These are phyloP conservation scores for Helicoverpa armigera DNA, from an alignment of 1,140 invertebrate genomes.

Conservation along the genomic window DNA sequence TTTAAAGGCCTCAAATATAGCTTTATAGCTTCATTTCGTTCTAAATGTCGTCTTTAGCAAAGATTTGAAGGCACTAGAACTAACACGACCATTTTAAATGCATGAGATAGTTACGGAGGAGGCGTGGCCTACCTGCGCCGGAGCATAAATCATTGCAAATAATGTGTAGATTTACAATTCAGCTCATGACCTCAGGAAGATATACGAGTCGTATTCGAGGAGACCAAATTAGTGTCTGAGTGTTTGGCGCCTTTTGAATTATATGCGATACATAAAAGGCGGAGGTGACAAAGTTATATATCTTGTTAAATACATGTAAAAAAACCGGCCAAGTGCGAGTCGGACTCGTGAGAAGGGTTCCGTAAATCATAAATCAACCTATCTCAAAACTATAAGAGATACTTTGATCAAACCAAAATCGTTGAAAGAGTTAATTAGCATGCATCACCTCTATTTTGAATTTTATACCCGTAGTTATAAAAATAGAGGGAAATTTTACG, in stretches of 20 bases:
- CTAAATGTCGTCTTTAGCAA: too few relatives aligned
- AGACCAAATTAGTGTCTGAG: constrained; percentile 54
- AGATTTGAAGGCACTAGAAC: not conserved
- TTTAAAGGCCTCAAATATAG: too few relatives aligned
- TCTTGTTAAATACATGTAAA: not conserved
- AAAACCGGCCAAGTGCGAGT: too few relatives aligned
- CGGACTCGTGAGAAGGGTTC: too few relatives aligned
- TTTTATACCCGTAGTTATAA: too few relatives aligned
- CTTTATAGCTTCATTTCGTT: too few relatives aligned
- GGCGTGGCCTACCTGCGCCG: constrained; percentile 26
- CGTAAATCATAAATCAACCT: too few relatives aligned
- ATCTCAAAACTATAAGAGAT: too few relatives aligned
- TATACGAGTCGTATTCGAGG: constrained; percentile 57
- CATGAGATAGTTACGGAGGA: not conserved
- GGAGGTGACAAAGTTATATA: constrained; percentile 51
- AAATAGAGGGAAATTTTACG: too few relatives aligned
- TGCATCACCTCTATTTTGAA: too few relatives aligned
- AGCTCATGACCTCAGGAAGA: constrained; percentile 58
- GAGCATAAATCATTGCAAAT: constrained; percentile 29
- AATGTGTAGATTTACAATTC: constrained; percentile 59
- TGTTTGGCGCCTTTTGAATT: constrained; percentile 62
- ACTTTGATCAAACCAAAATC: too few relatives aligned
- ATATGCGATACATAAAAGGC: constrained; percentile 44
- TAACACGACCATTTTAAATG: not conserved
- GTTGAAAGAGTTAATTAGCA: too few relatives aligned